Conservation (phyloP, 2,888 invertebrate genomes). For the Entomobrya multifasciata region DNA sequence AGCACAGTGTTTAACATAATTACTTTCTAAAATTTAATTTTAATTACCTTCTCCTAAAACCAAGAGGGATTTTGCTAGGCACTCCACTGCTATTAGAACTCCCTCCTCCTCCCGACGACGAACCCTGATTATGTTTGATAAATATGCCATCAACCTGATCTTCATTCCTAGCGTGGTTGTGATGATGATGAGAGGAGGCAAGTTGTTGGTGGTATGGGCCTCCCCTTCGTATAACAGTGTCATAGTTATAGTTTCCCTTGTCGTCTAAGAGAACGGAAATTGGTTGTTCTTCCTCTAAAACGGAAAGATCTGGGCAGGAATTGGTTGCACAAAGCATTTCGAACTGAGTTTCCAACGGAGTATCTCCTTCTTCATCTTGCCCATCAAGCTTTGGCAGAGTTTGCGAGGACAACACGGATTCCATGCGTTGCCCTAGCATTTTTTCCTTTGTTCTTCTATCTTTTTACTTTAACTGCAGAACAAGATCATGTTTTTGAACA, state of each 20-base stretch:
- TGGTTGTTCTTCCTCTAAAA: slow-evolving; percentile 72
- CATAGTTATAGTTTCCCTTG: slow-evolving; percentile 40
- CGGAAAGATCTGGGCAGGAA: slow-evolving; percentile 79
- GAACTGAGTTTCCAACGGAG: slow-evolving; percentile 76
- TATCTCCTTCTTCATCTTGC: slow-evolving; percentile 79
- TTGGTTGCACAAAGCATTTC: slow-evolving; percentile 78
- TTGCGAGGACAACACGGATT: slow-evolving; percentile 75
- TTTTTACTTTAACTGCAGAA: too few species aligned
- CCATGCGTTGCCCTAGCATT: slow-evolving; percentile 78
- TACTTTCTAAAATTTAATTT: slow-evolving; percentile 4
- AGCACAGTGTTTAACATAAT: too few species aligned
- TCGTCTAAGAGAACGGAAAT: slow-evolving; percentile 51
- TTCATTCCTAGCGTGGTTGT: too few species aligned
- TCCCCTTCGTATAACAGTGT: slow-evolving; percentile 58
- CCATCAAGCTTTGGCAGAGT: slow-evolving; percentile 79
- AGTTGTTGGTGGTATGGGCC: neutral
- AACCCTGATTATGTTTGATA: slow-evolving; percentile 61
- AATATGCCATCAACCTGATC: slow-evolving; percentile 76
- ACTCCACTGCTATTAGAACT: too few species aligned
- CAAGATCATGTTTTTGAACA: too few species aligned
- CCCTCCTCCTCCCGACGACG: slow-evolving; percentile 26
- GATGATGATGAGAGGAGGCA: neutral
- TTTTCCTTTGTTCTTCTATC: slow-evolving; percentile 33
- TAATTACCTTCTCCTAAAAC: slow-evolving; percentile 77
- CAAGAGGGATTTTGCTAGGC: slow-evolving; percentile 77